Evolutionary conservation across 2,797 vertebrate species (phyloP).

Genomic region (Chiroxiphia lanceolata): DNA sequence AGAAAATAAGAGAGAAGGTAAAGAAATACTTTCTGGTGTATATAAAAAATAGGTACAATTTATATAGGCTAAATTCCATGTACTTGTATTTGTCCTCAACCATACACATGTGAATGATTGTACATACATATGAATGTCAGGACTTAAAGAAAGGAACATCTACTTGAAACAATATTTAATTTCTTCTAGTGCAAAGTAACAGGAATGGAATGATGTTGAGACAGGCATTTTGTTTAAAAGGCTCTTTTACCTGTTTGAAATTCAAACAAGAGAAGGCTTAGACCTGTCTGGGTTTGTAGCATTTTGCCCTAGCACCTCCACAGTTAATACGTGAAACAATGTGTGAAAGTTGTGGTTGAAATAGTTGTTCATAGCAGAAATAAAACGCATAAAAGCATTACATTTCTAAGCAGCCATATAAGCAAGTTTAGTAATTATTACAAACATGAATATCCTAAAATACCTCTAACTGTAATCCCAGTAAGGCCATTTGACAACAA

Average conservation of each 20-base stretch:
- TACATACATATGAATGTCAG: neutral
- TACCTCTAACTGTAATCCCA: constrained; percentile 32
- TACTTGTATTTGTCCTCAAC: neutral
- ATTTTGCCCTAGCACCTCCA: constrained; percentile 58
- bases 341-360: constrained; percentile 46
- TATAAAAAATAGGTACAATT: neutral
- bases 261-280: constrained; percentile 43
- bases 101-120: too few relatives aligned
- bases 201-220: constrained; percentile 17
- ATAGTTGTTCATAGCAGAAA: constrained; percentile 15
- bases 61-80: neutral
- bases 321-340: constrained; percentile 52
- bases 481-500: constrained; percentile 41
- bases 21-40: neutral
- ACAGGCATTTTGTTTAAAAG: constrained; percentile 63
- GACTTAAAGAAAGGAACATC: neutral
- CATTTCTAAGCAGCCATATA: constrained; percentile 49
- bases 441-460: constrained; percentile 20
- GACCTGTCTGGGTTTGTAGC: constrained; percentile 67
- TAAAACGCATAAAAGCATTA: neutral
- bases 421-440: constrained; percentile 49
- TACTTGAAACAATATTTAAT: neutral
- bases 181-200: neutral
- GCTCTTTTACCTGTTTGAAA: constrained; percentile 65
- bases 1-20: neutral